Evolutionary conservation across 2,113 vertebrate genomes (phyloP), one percentile per base, ranked within the genome.

Genomic region (Dasypus novemcinctus): DNA sequence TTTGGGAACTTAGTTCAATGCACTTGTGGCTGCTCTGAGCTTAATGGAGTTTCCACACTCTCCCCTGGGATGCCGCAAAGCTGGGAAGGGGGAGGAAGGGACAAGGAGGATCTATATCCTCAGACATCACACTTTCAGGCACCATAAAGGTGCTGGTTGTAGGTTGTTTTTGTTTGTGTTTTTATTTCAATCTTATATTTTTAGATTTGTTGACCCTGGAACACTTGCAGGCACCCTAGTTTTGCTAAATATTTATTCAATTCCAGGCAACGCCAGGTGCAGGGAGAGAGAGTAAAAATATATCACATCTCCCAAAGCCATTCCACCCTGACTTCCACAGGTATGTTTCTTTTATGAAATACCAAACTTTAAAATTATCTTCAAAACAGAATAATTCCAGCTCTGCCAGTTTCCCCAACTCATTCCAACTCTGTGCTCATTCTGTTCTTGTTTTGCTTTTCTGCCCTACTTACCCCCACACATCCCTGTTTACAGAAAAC

Each of bases 191-290:
- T 76, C 59, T 72, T 79, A 5, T 33, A n/a, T 71, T 90, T 92
- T 95, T 59, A 92, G 49, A 85, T 61, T 69, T 91, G 49, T 49
- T 68, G 41, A 87, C 87, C 12, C 84, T 31, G 46, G 69, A 93
- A 66, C 33, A 25, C 11, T 38, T 10, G 52, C 72, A 69, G 64
- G 31, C 25, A 78, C 17, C 12, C 31, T 49, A 20, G 54, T 71
- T 92, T 95, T 75, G n/a, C 71, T 88, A 95, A 95, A 78, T 63
- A 92, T 85, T 88, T 85, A 75, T 59, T 81, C 76, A 87, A 33
- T 74, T 78, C 41, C 43, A 68, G 31, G 87, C 38, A 84, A 18
- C 38, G 74, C 61, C 87, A 94, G 85, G 81, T 91, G 54, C 81
- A 95, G 64, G 38, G 9, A 85, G 80, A 92, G n/a, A 92, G 54